Evolutionary conservation across 1,140 invertebrate species (phyloP), one percentile per base, ranked within the genome.

Genomic region (Oncopodura yosiiana): DNA sequence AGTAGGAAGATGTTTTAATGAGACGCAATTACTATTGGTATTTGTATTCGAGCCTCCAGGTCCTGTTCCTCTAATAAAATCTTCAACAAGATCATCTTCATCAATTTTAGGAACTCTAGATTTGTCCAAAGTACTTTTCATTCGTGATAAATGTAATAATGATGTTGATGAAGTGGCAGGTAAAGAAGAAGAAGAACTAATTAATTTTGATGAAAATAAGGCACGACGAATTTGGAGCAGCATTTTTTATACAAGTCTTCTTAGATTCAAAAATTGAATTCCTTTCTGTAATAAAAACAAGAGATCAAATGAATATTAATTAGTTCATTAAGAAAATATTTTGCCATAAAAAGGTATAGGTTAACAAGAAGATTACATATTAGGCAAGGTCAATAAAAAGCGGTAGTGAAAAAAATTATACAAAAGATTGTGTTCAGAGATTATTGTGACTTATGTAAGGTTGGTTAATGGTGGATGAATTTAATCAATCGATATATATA

Each of bases 31-130:
- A 6, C 76, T 73, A 36, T 85, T 84, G 75, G 86, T 92, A 68
- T 88, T 90, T 0, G 87, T 84, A 16, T 83, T 78, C 66, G 84
- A 83, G 3, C 91, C 91, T 23, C 91, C 91, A 36, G 91, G 89
- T 2, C 91, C 91, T 69, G 77, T 76, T 3, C 91, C 91, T 69
- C 81, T 75, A 0, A 90, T 81, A 74, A 81, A 84, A 45, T 80
- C 74, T 68, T 92, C 86, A 65, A 82, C 74, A 6, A 94, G 63
- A 54, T 94, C 89, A 45, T 72, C 67, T 66, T 93, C 86, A 58
- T 78, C 69, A n/a, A 6, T 41, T 41, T 6, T 6, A 16, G 6
- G 38, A 8, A 8, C 38, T 41, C 8, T 9, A 41, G 38, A 34
- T 34, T 11, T n/a, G n/a, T 34, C n/a, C n/a, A 34, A 34, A 9